These are phyloP conservation scores for Cossypha caffra DNA, from an alignment of 2,797 vertebrate species.

Conservation along the genomic window DNA sequence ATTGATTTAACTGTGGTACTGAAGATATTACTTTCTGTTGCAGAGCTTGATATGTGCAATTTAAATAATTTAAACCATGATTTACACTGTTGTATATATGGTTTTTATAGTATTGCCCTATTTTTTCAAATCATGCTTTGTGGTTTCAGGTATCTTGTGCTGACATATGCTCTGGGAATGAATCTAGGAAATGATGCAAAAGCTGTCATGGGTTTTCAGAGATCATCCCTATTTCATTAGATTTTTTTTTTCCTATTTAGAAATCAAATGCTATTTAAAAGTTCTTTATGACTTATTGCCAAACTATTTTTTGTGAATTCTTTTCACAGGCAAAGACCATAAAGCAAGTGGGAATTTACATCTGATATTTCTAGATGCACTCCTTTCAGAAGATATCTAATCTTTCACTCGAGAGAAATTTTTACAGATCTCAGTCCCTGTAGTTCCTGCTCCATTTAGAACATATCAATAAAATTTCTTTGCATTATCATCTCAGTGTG, in stretches of 20 bases:
- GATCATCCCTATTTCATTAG: background rate
- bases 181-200: background rate
- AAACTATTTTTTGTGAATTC: background rate
- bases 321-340: background rate
- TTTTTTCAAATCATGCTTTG: background rate
- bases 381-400: background rate
- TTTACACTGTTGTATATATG: background rate
- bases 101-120: background rate
- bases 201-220: background rate
- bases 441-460: constrained; percentile 22
- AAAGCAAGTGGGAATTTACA: background rate
- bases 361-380: background rate
- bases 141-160: background rate
- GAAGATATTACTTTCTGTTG: background rate
- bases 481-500: constrained; percentile 7
- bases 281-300: background rate
- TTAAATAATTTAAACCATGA: background rate
- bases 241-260: background rate
- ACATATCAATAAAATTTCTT: constrained; percentile 24
- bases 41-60: background rate
- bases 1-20: background rate
- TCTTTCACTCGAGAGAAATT: background rate
- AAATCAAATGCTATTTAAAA: background rate
- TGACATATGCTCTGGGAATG: background rate
- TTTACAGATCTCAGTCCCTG: background rate